phyloP scores from a whole-genome alignment of 35 echinoderm and acorn worm species.

The Diadema setosum region DNA sequence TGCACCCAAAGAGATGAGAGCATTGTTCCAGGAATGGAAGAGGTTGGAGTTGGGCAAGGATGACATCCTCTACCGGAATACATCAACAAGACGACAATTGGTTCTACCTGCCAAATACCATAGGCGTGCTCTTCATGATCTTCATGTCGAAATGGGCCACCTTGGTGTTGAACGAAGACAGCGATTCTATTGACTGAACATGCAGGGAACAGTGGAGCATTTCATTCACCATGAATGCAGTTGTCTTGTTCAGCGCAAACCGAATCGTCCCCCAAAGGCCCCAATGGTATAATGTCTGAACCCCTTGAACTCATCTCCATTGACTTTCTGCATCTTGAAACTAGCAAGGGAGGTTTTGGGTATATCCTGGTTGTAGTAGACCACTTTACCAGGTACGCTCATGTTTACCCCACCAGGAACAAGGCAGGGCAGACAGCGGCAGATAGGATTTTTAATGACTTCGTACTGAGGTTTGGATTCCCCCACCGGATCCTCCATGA shows the following conservation, averaged over 20 bases:
- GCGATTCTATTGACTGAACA: conserved; percentile 48
- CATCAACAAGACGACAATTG: neutral
- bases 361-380: neutral
- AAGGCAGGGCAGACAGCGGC: conserved; percentile 1
- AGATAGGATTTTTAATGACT: conserved; percentile 2
- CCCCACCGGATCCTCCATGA: conserved; percentile 31
- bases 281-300: conserved; percentile 8
- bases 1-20: neutral
- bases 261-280: neutral
- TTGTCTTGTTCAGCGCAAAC: conserved; percentile 10
- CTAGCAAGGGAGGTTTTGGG: neutral
- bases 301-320: conserved; percentile 39
- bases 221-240: conserved; percentile 2
- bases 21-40: neutral
- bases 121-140: neutral
- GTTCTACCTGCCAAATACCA: neutral
- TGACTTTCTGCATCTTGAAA: conserved; percentile 40
- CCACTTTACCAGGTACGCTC: conserved; percentile 24
- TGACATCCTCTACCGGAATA: neutral
- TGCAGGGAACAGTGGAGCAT: conserved; percentile 37
- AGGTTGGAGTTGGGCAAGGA: neutral
- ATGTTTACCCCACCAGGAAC: conserved; percentile 38
- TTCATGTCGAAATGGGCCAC: conserved; percentile 54
- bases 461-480: conserved; percentile 31
- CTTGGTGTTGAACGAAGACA: conserved; percentile 1